Evolutionary conservation across 2,113 vertebrate species (phyloP), one percentile per base, ranked within the genome.

Genomic region (Mustela nigripes): DNA sequence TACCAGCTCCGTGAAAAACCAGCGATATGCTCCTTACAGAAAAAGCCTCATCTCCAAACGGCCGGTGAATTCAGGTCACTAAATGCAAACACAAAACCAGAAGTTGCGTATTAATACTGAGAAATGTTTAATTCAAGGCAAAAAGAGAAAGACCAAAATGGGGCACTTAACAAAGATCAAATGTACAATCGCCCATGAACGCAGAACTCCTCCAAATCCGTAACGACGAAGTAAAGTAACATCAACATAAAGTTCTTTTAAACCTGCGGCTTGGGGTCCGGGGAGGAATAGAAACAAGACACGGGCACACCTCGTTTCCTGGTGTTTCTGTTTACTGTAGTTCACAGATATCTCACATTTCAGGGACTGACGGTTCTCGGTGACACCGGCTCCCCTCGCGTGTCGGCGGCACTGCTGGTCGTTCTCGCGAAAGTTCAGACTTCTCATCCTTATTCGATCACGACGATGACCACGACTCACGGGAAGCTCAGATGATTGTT

Each of bases 351-450:
- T 8, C 65, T 31, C 16, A 69, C 65, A 18, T 4, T n/a, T n/a
- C 1, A 9, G 0, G 31, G 7, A 18, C 65, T 1, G 65, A n/a
- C 0, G 63, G 65, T n/a, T 65, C 6, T 1, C 5, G 2, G 63
- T 14, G 31, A 65, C 62, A 31, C 7, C 2, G 1, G 28, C 28
- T 31, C 28, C 2, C 63, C 12, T 65, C 2, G 4, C 5, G 12
- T 31, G 63, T 65, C 28, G 31, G 63, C 28, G 1, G 31, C 63
- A 7, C 12, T 2, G 28, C 31, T 15, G 28, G 63, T 31, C 28
- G 33, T 67, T 33, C 31, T 67, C 14, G 31, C 28, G 3, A 7
- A 7, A 65, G 33, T 19, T n/a, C 33, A 4, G 36, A 21, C 33
- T 36, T 36, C 10, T 10, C 67, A 21, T 10, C 67, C 1, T 69